phyloP scores from a whole-genome alignment of 2,888 invertebrate species.

The Eudemis profundana region DNA sequence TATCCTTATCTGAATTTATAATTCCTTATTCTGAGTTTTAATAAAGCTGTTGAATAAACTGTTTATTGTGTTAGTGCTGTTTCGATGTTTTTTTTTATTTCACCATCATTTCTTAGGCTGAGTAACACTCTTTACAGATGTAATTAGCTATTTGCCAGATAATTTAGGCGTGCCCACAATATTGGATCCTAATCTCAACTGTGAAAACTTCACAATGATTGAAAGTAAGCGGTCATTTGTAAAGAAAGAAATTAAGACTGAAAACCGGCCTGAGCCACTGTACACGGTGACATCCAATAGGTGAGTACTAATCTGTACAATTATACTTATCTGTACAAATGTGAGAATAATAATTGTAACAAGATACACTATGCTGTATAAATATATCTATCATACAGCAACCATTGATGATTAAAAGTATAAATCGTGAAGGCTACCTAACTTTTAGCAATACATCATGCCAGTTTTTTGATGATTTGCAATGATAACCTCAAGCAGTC shows the following conservation, averaged over 20 bases:
- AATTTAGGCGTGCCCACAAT: constrained; percentile 59
- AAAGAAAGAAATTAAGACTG: constrained; percentile 69
- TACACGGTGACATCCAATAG: constrained; percentile 75
- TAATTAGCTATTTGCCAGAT: constrained; percentile 55
- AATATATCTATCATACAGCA: too few relatives aligned
- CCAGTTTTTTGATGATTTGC: too few relatives aligned
- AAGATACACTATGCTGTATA: too few relatives aligned
- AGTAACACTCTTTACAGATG: constrained; percentile 54
- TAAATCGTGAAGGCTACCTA: too few relatives aligned
- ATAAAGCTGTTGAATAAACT: background rate
- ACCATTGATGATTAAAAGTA: too few relatives aligned
- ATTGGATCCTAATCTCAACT: constrained; percentile 59
- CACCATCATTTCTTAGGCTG: constrained; percentile 23
- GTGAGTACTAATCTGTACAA: constrained; percentile 52
- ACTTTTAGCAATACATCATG: too few relatives aligned
- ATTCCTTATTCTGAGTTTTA: too few relatives aligned
- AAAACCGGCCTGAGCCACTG: constrained; percentile 64
- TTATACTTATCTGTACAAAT: too few relatives aligned
- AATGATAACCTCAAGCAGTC: too few relatives aligned
- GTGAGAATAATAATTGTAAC: too few relatives aligned
- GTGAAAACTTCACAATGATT: constrained; percentile 68
- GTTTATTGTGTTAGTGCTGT: background rate
- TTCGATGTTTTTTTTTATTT: background rate
- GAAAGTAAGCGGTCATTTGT: constrained; percentile 66
- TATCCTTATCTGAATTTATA: too few relatives aligned